Conservation (phyloP, 2,888 invertebrate species). For the Trilocha varians region DNA sequence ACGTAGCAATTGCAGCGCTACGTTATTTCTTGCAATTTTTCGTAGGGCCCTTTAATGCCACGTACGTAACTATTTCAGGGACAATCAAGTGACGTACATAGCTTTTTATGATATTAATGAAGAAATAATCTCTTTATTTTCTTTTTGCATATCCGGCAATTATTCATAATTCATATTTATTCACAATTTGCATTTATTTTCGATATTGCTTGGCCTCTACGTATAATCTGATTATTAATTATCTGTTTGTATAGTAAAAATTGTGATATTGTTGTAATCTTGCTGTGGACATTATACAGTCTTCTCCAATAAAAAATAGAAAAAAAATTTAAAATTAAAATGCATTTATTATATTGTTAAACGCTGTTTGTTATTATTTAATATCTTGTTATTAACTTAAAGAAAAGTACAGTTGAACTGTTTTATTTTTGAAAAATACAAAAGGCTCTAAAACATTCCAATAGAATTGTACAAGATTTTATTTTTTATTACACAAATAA, state of each 20-base stretch:
- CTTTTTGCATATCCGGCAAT: neutral
- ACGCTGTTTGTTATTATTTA: neutral
- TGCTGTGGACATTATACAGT: slow-evolving; percentile 3
- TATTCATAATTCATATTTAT: slow-evolving; percentile 13
- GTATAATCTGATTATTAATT: slow-evolving; percentile 61
- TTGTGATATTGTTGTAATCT: slow-evolving; percentile 71
- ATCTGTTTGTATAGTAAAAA: slow-evolving; percentile 69
- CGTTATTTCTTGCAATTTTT: too few relatives aligned
- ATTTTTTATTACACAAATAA: neutral
- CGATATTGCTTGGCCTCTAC: slow-evolving; percentile 64
- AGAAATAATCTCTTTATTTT: neutral
- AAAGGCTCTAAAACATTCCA: neutral
- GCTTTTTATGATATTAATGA: neutral
- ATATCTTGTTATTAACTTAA: neutral
- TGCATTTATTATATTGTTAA: neutral
- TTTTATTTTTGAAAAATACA: neutral
- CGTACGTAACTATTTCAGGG: too few relatives aligned
- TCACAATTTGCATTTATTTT: slow-evolving; percentile 57
- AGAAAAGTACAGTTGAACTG: neutral
- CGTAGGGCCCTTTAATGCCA: too few relatives aligned
- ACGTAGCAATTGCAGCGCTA: too few relatives aligned
- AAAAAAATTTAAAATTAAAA: neutral
- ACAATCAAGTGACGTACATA: neutral
- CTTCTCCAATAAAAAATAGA: neutral
- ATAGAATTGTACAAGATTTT: neutral